These are phyloP conservation scores for Spinibarbus caldwelli DNA, from an alignment of 2,797 vertebrate species.

Conservation along the genomic window DNA sequence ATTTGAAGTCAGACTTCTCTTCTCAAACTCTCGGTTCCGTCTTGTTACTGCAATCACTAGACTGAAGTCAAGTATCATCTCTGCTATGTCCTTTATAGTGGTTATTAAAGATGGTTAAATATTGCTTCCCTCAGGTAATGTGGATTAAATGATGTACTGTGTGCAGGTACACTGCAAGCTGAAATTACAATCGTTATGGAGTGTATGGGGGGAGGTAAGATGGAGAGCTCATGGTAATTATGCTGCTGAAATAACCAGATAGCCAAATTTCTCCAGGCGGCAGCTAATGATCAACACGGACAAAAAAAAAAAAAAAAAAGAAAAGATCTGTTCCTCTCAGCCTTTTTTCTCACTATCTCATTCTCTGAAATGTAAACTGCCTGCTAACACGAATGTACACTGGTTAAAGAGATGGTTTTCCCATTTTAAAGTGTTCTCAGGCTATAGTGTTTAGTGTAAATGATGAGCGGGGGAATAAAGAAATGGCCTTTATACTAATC, in stretches of 20 bases:
- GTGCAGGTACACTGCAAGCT: conserved; percentile 70
- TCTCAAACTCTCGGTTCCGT: neutral
- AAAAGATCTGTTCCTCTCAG: conserved; percentile 16
- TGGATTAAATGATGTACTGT: conserved; percentile 73
- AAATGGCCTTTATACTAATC: too few relatives aligned
- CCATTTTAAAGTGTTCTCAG: neutral
- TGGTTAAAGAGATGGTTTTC: neutral
- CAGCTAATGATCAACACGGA: conserved; percentile 72
- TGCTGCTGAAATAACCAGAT: conserved; percentile 71
- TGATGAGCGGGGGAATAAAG: too few relatives aligned
- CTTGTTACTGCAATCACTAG: conserved; percentile 17
- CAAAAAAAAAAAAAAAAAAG: too few relatives aligned
- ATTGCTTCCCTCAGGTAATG: conserved; percentile 75
- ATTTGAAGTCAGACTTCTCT: neutral
- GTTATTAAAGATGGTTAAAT: conserved; percentile 70
- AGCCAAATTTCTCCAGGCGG: conserved; percentile 73
- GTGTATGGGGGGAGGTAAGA: conserved; percentile 16
- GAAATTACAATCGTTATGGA: conserved; percentile 73
- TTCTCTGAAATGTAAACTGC: conserved; percentile 35
- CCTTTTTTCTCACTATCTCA: conserved; percentile 31
- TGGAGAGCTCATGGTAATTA: conserved; percentile 67
- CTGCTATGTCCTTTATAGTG: conserved; percentile 35
- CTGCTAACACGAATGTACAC: conserved; percentile 22
- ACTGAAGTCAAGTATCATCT: conserved; percentile 25
- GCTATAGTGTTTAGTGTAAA: too few relatives aligned